Base-by-base conservation (phyloP, 2,888 invertebrate species). In the Pyrrhosoma nymphula region DNA sequence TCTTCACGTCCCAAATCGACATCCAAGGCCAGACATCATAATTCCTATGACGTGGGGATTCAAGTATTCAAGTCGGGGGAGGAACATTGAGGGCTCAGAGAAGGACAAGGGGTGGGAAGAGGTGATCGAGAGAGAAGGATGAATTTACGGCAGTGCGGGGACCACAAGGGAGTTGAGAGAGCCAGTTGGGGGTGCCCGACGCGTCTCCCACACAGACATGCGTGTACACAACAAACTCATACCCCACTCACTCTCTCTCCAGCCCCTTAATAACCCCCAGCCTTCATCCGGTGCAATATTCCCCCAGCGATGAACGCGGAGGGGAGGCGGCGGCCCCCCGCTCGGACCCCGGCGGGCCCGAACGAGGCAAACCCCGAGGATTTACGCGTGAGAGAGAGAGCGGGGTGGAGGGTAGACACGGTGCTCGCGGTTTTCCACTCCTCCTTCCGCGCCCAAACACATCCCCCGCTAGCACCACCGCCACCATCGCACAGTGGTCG, bases 251-350 rank as follows among this genome's bases (percentile, higher is more conserved):
- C 23, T 20, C 56, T 14, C 90, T 26, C 39, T 26, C 90, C 56
- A 26, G n/a, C 8, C 23, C 55, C 69, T 39, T 93, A 93, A 93
- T 93, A 47, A 69, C 69, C 69, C 69, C 63, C 63, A 35, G 20
- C 35, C 63, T 23, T 35, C 69, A 47, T n/a, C 75, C 93, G 39
- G 47, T 35, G 93, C 93, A 93, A 93, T 93, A 93, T 93, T 93
- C 69, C 60, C 75, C 93, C n/a, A 20, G 23, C 69, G 93, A 93
- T 69, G 63, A 93, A 93, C 93, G n/a, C 93, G 23, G 8, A 47
- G 47, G 47, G 47, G 47, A 47, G 47, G 47, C 2, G 60, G 60
- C 60, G 16, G 18, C 90, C 20, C 0, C 35, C 88, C 55, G 10
- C 63, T 30, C 30, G 30, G 30, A 35, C 82, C 16, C 35, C 18